These are phyloP conservation scores for Aphrophora alni DNA, from an alignment of 2,888 invertebrate genomes.

Conservation along the genomic window DNA sequence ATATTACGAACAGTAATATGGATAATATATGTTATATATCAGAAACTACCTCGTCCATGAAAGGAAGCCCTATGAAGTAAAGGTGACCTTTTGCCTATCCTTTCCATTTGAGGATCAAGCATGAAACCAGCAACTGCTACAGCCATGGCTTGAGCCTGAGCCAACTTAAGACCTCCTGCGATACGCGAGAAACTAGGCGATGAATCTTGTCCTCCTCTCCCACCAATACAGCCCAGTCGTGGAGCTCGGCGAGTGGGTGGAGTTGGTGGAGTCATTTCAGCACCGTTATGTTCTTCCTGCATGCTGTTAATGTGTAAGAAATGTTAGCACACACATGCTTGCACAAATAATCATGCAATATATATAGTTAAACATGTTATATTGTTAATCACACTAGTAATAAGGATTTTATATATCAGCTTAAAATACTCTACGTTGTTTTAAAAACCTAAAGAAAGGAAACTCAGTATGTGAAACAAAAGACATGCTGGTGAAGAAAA, in stretches of 20 bases:
- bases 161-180: slow-evolving; percentile 72
- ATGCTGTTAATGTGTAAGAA: slow-evolving; percentile 41
- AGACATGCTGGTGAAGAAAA: too few species aligned
- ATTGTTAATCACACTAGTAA: too few species aligned
- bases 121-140: slow-evolving; percentile 72
- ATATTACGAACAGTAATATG: too few species aligned
- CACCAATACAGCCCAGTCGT: slow-evolving; percentile 40
- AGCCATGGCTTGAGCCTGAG: slow-evolving; percentile 75
- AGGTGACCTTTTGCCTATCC: slow-evolving; percentile 49
- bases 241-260: slow-evolving; percentile 44
- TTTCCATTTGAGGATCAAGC: slow-evolving; percentile 59
- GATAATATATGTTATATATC: too few species aligned
- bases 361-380: not conserved
- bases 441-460: too few species aligned
- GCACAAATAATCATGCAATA: not conserved
- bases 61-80: slow-evolving; percentile 66
- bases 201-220: slow-evolving; percentile 43
- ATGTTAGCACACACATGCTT: slow-evolving; percentile 21
- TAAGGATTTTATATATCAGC: too few species aligned
- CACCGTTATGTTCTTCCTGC: slow-evolving; percentile 37
- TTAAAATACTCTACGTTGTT: too few species aligned
- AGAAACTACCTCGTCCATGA: slow-evolving; percentile 66
- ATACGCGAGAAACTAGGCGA: slow-evolving; percentile 62
- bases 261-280: slow-evolving; percentile 39
- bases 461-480: too few species aligned